These are phyloP conservation scores for Torymus aiolomorphi DNA, from an alignment of 2,888 invertebrate genomes.

Conservation along the genomic window DNA sequence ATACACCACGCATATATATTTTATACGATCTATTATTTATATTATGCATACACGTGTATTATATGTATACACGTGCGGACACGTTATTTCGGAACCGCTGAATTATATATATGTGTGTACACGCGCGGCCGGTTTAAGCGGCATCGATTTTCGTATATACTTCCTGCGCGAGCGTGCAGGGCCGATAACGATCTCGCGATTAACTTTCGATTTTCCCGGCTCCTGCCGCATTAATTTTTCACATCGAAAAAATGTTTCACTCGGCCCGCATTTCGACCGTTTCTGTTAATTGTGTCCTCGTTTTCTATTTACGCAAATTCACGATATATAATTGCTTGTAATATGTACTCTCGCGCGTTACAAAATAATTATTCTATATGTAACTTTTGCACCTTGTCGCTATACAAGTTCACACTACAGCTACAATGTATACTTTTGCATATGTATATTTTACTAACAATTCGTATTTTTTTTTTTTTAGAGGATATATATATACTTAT, in stretches of 20 bases:
- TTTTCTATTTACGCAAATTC: no score
- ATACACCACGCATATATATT: not conserved
- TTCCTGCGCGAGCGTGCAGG: not conserved
- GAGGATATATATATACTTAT: not conserved
- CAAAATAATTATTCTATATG: no score
- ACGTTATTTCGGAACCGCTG: no score
- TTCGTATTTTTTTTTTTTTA: not conserved
- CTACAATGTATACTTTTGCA: conserved; percentile 10
- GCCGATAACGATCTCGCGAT: not conserved
- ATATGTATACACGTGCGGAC: no score
- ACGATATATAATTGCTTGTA: no score
- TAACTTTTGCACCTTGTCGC: conserved; percentile 21
- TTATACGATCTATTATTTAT: no score
- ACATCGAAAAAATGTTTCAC: conserved; percentile 23
- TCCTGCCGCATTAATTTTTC: not conserved
- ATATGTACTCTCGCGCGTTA: no score
- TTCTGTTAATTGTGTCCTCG: no score
- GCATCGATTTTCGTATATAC: not conserved
- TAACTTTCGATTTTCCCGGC: not conserved
- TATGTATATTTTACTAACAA: not conserved
- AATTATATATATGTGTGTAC: no score
- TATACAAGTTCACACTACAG: conserved; percentile 39
- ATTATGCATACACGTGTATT: no score
- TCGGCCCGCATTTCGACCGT: not conserved
- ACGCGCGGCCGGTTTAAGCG: no score